Percentiles rank a stretch among this genome's conserved stretches.
Conservation (phyloP, 2,113 vertebrate genomes). For the Phaetusa simplex region DNA sequence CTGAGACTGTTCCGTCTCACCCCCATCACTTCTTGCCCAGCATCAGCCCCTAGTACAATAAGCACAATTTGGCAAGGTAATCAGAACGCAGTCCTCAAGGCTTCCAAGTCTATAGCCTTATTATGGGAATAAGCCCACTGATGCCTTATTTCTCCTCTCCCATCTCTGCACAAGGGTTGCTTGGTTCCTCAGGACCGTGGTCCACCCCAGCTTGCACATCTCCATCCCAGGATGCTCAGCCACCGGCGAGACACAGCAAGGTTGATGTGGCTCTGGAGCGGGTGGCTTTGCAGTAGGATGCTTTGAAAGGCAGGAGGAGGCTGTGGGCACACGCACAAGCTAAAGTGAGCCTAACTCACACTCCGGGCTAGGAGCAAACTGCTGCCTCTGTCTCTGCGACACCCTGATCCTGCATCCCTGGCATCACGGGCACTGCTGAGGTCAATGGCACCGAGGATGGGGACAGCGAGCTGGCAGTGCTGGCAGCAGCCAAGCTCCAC, state of each 20-base stretch:
- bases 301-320: background rate
- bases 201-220: background rate
- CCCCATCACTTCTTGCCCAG: background rate
- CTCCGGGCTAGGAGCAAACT: background rate
- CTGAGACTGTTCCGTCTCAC: background rate
- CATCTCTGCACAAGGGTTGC: background rate
- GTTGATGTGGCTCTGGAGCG: fast-evolving
- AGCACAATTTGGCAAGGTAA: background rate
- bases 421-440: background rate
- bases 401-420: background rate
- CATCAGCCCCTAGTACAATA: background rate
- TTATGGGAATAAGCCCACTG: fast-evolving
- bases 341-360: background rate
- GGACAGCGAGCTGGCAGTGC: background rate
- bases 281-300: background rate
- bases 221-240: background rate
- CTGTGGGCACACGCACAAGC: background rate
- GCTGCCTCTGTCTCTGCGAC: background rate
- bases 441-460: background rate
- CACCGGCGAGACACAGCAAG: fast-evolving
- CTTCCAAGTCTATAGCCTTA: background rate
- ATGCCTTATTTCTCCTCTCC: background rate
- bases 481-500: background rate
- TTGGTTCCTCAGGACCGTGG: background rate
- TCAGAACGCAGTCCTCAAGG: background rate